phyloP scores from a whole-genome alignment of 2,797 vertebrate species.

The Galago senegalensis region DNA sequence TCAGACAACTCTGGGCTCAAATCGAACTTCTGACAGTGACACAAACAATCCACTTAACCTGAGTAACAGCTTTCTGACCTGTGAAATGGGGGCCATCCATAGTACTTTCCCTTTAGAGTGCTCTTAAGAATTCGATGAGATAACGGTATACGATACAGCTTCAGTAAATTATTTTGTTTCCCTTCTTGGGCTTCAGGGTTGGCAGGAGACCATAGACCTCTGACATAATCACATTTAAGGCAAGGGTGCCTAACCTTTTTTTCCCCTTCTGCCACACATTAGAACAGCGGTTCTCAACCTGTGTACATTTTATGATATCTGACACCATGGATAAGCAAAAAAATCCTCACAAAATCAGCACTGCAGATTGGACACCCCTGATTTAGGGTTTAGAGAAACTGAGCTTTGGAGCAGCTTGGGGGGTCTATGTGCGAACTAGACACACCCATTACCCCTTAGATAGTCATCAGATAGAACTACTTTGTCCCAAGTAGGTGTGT shows the following conservation, averaged over 20 bases:
- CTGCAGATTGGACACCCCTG: too few species aligned
- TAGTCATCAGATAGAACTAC: not conserved
- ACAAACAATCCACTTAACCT: constrained; percentile 41
- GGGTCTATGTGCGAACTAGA: not conserved
- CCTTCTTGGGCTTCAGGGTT: constrained; percentile 18
- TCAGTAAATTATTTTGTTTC: not conserved
- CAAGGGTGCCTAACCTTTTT: too few species aligned
- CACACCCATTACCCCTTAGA: not conserved
- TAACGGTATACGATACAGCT: not conserved
- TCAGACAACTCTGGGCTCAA: not conserved
- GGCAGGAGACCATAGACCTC: not conserved
- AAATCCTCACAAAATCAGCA: too few species aligned
- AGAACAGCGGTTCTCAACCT: too few species aligned
- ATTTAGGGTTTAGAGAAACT: constrained; percentile 8
- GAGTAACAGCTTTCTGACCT: constrained; percentile 61
- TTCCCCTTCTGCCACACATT: too few species aligned
- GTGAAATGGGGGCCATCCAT: not conserved
- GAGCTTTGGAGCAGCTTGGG: not conserved
- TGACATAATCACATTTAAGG: not conserved
- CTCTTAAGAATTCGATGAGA: constrained; percentile 10
- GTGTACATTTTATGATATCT: too few species aligned
- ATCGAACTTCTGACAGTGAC: constrained; percentile 46
- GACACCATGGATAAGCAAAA: too few species aligned
- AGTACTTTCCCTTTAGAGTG: constrained; percentile 38
- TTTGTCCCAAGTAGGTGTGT: not conserved